Conservation (phyloP, 2,888 invertebrate genomes). For the Synergus japonicus region DNA sequence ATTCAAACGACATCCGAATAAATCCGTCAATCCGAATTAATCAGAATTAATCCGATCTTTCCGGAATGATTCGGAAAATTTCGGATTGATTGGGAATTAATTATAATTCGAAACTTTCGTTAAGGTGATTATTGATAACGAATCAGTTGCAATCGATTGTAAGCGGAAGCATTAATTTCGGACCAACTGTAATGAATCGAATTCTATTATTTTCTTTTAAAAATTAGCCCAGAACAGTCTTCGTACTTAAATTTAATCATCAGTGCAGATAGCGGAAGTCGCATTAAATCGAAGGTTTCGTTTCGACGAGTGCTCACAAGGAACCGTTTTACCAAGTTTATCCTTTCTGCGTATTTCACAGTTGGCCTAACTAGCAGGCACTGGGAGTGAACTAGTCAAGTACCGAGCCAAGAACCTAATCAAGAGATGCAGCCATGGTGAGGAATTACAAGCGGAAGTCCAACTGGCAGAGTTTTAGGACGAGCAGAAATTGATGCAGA, state of each 20-base stretch:
- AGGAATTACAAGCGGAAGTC: constrained; percentile 30
- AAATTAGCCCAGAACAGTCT: too few species aligned
- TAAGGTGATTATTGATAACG: too few species aligned
- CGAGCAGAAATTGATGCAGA: constrained; percentile 23
- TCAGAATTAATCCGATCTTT: too few species aligned
- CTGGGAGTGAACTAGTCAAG: constrained; percentile 10
- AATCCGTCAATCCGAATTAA: too few species aligned
- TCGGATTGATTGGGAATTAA: too few species aligned
- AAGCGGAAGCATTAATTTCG: too few species aligned
- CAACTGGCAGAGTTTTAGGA: background rate
- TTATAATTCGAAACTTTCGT: too few species aligned
- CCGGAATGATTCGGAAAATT: too few species aligned
- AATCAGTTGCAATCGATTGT: too few species aligned
- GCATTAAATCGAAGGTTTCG: constrained; percentile 1
- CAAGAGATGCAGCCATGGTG: constrained; percentile 19
- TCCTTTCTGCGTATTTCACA: constrained; percentile 28
- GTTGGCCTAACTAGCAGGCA: constrained; percentile 11
- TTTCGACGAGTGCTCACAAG: background rate
- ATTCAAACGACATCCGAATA: too few species aligned
- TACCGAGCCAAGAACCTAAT: constrained; percentile 27
- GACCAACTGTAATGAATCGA: too few species aligned
- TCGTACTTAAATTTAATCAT: background rate
- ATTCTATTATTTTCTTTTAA: background rate
- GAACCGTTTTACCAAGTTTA: background rate
- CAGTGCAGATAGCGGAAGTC: background rate